Base-by-base conservation (phyloP, 2,888 invertebrate genomes). In the Apodemia duryi region DNA sequence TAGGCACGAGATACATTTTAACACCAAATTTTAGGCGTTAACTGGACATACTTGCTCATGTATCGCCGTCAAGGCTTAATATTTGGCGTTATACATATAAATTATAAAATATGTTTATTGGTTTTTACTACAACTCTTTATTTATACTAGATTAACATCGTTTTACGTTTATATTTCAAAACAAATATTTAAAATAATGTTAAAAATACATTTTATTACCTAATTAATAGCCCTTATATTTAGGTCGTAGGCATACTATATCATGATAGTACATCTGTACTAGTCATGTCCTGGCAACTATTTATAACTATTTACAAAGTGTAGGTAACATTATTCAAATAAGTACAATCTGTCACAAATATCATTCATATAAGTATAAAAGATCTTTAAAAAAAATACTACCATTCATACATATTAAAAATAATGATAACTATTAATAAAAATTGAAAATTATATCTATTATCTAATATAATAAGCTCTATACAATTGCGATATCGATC, bases 311-410 rank as follows among this genome's bases (percentile, higher is more conserved):
- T 57, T 57, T 57, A 57, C 57, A 57, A 57, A 3, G 57, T 32
- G 13, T 57, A 57, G 57, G 57, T 57, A 57, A 57, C 57, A 57
- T 57, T 57, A 57, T 57, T 57, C 57, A 57, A 57, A 57, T 57
- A 57, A 57, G 57, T 57, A 57, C 57, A 57, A 57, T 57, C 57
- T 57, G 57, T 57, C 32, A 57, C 57, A 57, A 32, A 32, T 29
- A 29, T 57, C 57, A 29, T 32, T 46, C 29, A 32, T 57, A 10
- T 57, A 57, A 57, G 57, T 57, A 57, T 57, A 57, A 57, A 57
- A 57, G 57, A 57, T 11, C 57, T 57, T 32, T 32, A 6, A 57
- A 57, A 54, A 57, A 57, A 57, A 57, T 54, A 54, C 54, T 54
- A 54, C 29, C 54, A 54, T 32, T 57, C 54, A 57, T 57, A 13